Conservation (phyloP, 92 coral and sea anemone genomes). For the Porites divaricata region DNA sequence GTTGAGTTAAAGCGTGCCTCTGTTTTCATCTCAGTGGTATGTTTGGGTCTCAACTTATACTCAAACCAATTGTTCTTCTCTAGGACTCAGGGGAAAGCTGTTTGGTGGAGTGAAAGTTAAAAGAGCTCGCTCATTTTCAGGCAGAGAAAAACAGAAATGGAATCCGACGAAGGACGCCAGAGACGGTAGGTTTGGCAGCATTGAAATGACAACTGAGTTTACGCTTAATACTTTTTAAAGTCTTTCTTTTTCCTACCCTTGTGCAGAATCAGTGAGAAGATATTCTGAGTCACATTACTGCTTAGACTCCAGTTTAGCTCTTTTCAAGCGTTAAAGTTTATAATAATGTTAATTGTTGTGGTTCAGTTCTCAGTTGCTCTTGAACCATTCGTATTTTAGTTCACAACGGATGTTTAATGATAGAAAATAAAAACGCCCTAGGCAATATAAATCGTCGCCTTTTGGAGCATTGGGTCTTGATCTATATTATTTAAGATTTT, state of each 20-base stretch:
- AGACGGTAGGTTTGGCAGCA: slow-evolving; percentile 64
- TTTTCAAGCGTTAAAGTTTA: background rate
- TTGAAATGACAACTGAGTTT: background rate
- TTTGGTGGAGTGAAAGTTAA: slow-evolving; percentile 85
- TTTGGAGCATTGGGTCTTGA: background rate
- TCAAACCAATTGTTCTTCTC: slow-evolving; percentile 19
- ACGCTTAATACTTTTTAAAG: background rate
- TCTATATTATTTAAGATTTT: background rate
- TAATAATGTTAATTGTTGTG: background rate
- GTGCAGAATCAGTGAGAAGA: background rate
- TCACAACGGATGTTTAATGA: background rate
- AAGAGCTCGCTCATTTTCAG: slow-evolving; percentile 89
- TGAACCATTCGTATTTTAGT: background rate
- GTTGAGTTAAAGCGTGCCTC: background rate
- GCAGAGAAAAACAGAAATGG: slow-evolving; percentile 89
- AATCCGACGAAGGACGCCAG: slow-evolving; percentile 44
- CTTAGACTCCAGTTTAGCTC: background rate
- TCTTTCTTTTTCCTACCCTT: background rate
- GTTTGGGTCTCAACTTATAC: background rate
- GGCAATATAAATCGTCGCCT: background rate
- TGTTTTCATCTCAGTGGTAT: slow-evolving; percentile 32
- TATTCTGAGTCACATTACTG: background rate
- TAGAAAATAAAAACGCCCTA: slow-evolving; percentile 24
- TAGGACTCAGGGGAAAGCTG: slow-evolving; percentile 80
- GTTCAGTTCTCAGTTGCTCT: background rate